These are phyloP conservation scores for Tamandua tetradactyla DNA, from an alignment of 2,797 vertebrate species.

Conservation along the genomic window DNA sequence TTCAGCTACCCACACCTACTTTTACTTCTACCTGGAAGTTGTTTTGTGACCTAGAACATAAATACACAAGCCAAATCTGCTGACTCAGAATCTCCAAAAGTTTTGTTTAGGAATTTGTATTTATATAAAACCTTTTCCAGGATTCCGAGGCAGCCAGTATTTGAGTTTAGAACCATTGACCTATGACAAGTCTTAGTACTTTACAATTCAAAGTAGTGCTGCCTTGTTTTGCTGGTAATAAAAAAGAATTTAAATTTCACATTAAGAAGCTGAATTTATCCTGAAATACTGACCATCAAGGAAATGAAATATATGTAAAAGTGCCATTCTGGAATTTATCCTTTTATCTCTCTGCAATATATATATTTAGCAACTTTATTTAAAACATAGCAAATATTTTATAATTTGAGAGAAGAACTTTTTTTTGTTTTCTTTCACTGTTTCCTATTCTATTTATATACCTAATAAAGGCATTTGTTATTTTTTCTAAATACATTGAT, in stretches of 20 bases:
- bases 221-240: background rate
- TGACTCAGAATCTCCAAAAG: background rate
- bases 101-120: background rate
- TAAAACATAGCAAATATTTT: background rate
- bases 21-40: background rate
- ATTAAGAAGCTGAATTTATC: background rate
- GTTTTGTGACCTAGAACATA: background rate
- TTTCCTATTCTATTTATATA: background rate
- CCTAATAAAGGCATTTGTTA: background rate
- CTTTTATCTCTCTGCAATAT: background rate
- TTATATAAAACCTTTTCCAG: background rate
- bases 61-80: background rate
- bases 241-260: background rate
- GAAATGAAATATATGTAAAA: background rate
- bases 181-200: background rate
- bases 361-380: background rate
- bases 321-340: background rate
- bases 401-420: background rate
- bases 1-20: background rate
- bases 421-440: background rate
- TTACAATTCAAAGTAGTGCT: background rate
- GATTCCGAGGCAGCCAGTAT: background rate
- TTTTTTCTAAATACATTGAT: background rate
- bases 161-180: background rate
- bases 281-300: background rate